Percentiles rank a stretch among this genome's conserved stretches.
phyloP scores from a whole-genome alignment of 2,888 invertebrate genomes.

The Sphinx pinastri region DNA sequence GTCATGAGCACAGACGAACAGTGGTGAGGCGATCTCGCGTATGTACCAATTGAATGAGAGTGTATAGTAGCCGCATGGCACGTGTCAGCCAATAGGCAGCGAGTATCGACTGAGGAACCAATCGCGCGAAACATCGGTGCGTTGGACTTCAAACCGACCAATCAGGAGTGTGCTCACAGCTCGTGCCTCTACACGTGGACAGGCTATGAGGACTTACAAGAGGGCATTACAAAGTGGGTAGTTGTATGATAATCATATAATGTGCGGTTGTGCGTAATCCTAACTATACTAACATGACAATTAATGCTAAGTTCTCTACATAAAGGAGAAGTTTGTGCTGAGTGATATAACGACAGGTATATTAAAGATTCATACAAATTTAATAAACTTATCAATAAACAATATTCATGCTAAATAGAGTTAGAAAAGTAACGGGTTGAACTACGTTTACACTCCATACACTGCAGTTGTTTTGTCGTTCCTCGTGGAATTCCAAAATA shows the following conservation, averaged over 20 bases:
- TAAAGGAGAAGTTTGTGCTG: conserved; percentile 56
- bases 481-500: conserved; percentile 1
- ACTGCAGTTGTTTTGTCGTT: background rate
- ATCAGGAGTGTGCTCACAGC: too few species aligned
- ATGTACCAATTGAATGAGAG: too few species aligned
- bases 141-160: too few species aligned
- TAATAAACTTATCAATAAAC: conserved; percentile 19
- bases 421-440: conserved; percentile 6
- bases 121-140: too few species aligned
- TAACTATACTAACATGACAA: conserved; percentile 51
- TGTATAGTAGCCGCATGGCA: too few species aligned
- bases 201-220: background rate
- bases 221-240: background rate
- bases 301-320: conserved; percentile 54
- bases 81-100: too few species aligned
- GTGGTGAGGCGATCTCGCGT: too few species aligned
- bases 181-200: too few species aligned
- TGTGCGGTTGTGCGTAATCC: conserved; percentile 73
- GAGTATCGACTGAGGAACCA: too few species aligned
- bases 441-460: conserved; percentile 1
- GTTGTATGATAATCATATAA: conserved; percentile 37
- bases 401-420: conserved; percentile 1
- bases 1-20: background rate
- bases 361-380: conserved; percentile 27
- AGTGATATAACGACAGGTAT: conserved; percentile 43